A percentile compares a stretch with the other conserved stretches of the same genome.
These are phyloP conservation scores for Dendroctonus ponderosae DNA, from an alignment of 1,140 invertebrate genomes.

Conservation along the genomic window DNA sequence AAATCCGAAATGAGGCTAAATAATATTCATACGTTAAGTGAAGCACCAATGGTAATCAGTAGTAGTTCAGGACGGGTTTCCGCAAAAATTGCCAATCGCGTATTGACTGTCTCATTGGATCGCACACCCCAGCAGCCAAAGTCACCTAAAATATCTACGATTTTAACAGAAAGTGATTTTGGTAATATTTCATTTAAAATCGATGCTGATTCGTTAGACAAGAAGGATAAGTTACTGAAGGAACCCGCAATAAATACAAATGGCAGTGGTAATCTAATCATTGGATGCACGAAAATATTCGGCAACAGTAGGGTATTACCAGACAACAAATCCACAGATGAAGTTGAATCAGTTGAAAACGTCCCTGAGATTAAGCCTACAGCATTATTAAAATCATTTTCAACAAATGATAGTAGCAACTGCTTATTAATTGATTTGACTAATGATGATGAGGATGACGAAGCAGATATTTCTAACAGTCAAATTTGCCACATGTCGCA, in stretches of 20 bases:
- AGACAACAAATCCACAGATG: background rate
- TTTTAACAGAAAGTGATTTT: too few species aligned
- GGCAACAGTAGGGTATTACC: background rate
- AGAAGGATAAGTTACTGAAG: background rate
- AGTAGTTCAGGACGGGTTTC: too few species aligned
- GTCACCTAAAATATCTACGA: too few species aligned
- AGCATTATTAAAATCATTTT: slow-evolving; percentile 2
- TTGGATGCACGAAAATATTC: background rate
- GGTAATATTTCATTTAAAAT: too few species aligned
- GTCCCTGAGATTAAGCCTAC: background rate
- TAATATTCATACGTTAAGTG: too few species aligned
- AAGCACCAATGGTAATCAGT: too few species aligned
- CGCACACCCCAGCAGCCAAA: too few species aligned
- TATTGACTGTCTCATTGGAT: too few species aligned
- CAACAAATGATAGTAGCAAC: slow-evolving; percentile 1
- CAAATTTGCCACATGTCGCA: slow-evolving; percentile 28
- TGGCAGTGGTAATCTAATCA: background rate
- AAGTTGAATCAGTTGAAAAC: background rate
- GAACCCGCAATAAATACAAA: background rate
- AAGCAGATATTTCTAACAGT: slow-evolving; percentile 24
- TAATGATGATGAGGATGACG: slow-evolving; percentile 25
- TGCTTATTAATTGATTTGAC: slow-evolving; percentile 24
- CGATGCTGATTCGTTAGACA: background rate
- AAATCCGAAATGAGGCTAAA: too few species aligned
- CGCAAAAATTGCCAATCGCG: too few species aligned